Conservation (phyloP, 1,140 invertebrate species). For the Paraescarpia echinospica region DNA sequence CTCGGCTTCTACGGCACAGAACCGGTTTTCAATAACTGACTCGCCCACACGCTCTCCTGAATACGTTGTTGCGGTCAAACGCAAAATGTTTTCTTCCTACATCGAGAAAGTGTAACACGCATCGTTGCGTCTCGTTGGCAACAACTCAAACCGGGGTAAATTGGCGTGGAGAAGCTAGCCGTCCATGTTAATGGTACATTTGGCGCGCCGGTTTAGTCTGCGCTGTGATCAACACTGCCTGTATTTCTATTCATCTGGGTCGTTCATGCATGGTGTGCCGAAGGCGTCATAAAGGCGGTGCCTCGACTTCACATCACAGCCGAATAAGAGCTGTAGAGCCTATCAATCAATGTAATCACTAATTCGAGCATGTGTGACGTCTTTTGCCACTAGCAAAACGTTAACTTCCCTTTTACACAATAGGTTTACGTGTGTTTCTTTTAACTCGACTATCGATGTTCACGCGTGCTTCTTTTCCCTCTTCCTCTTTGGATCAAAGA, state of each 20-base stretch:
- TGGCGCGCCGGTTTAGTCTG: background rate
- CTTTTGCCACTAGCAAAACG: too few relatives aligned
- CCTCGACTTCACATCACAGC: background rate
- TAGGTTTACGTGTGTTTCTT: too few relatives aligned
- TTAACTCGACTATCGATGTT: too few relatives aligned
- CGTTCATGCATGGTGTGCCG: background rate
- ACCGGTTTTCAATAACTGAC: background rate
- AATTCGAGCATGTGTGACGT: background rate
- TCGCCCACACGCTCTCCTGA: too few relatives aligned
- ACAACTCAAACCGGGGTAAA: background rate
- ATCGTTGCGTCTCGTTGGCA: background rate
- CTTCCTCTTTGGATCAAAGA: background rate
- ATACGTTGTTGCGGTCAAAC: background rate
- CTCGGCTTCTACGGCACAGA: background rate
- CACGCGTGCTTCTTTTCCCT: background rate
- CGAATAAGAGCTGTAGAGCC: background rate
- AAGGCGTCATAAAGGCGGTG: background rate
- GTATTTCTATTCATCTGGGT: too few relatives aligned
- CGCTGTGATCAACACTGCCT: too few relatives aligned
- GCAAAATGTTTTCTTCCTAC: background rate
- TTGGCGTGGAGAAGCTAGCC: background rate
- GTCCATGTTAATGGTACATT: background rate
- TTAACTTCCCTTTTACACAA: too few relatives aligned
- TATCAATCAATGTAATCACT: background rate
- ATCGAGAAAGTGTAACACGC: background rate